These are phyloP conservation scores for Anaspis maculata DNA, from an alignment of 2,888 invertebrate species.

Conservation along the genomic window DNA sequence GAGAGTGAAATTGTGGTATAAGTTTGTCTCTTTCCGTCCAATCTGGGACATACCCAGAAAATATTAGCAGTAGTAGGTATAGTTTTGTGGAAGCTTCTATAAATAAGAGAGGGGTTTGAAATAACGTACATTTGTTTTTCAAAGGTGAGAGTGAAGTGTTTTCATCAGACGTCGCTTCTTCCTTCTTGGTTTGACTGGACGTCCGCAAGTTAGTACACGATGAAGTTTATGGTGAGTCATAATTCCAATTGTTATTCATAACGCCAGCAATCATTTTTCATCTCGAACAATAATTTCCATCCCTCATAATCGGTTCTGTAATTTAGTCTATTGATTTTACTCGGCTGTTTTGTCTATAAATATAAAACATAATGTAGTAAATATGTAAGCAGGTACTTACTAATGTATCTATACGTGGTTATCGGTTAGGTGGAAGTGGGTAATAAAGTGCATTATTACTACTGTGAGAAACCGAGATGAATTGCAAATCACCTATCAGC, in stretches of 20 bases:
- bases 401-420: no score
- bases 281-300: background rate
- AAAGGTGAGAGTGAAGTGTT: constrained; percentile 27
- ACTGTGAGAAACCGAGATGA: no score
- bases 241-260: no score
- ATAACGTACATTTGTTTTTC: constrained; percentile 24
- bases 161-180: constrained; percentile 14
- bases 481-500: no score
- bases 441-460: no score
- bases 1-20: no score
- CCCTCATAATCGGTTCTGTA: background rate
- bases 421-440: no score
- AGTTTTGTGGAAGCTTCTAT: no score
- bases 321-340: background rate
- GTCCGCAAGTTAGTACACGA: constrained; percentile 15
- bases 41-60: constrained; percentile 8
- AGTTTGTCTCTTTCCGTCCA: constrained; percentile 8
- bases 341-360: no score
- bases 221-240: constrained; percentile 24
- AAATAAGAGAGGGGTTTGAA: constrained; percentile 28
- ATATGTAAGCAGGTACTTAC: no score
- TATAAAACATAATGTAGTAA: no score
- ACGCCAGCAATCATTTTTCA: background rate
- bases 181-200: constrained; percentile 4
- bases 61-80: constrained; percentile 8